phyloP scores from a whole-genome alignment of 2,888 invertebrate species.

The Pristionchus japonicus region DNA sequence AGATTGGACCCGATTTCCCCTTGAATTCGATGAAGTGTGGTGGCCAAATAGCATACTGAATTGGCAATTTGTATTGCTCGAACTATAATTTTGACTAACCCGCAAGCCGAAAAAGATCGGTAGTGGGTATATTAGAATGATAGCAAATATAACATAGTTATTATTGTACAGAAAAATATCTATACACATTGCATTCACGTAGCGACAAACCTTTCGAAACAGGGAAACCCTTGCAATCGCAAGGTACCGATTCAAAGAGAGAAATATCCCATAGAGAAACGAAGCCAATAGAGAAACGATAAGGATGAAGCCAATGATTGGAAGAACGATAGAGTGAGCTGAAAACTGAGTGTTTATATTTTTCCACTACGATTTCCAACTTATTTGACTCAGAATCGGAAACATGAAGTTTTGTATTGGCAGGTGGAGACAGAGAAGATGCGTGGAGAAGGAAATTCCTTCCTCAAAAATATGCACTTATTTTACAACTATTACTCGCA shows the following conservation, averaged over 20 bases:
- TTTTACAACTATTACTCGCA: background rate
- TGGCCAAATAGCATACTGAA: background rate
- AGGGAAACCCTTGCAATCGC: background rate
- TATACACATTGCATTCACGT: no score
- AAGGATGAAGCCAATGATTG: background rate
- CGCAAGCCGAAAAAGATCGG: background rate
- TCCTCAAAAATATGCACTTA: background rate
- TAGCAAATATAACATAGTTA: background rate
- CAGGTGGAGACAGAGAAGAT: background rate
- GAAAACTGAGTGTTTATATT: background rate
- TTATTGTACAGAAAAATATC: background rate
- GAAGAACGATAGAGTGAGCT: background rate
- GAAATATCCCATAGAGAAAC: background rate
- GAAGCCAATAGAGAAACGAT: background rate
- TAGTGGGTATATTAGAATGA: background rate
- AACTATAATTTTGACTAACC: background rate
- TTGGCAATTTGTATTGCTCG: background rate
- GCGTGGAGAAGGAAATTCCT: background rate
- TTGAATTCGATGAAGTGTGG: background rate
- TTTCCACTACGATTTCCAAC: background rate
- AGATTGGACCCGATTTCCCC: background rate
- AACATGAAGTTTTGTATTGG: background rate
- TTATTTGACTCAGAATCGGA: background rate
- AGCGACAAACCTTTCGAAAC: background rate
- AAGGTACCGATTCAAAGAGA: background rate